Conservation (phyloP, 2,888 invertebrate genomes). For the Oeneis ivallda region DNA sequence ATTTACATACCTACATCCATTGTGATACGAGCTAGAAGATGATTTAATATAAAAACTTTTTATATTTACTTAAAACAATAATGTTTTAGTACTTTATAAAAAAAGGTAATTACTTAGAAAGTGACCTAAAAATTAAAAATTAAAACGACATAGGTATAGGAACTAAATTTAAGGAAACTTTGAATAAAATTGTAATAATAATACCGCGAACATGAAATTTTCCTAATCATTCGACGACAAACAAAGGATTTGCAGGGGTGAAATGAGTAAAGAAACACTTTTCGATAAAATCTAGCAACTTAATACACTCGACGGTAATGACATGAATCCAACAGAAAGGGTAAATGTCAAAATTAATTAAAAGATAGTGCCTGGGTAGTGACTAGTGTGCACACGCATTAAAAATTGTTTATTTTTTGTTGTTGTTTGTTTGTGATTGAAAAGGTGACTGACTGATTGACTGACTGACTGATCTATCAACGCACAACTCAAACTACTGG, state of each 20-base stretch:
- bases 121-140: background rate
- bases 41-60: no score
- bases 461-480: no score
- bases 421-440: no score
- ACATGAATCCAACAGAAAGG: background rate
- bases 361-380: background rate
- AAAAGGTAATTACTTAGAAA: no score
- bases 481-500: no score
- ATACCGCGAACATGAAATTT: constrained; percentile 12
- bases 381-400: background rate
- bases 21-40: no score
- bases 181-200: background rate
- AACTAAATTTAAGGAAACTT: background rate
- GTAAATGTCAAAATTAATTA: constrained; percentile 1
- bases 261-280: constrained; percentile 16
- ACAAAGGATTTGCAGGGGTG: constrained; percentile 12
- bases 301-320: constrained; percentile 16
- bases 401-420: no score
- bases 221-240: background rate
- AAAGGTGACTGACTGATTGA: no score
- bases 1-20: background rate
- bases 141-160: background rate
- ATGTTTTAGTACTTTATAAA: no score
- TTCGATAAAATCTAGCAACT: constrained; percentile 28
- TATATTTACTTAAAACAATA: no score